Conservation (phyloP, 2,888 invertebrate genomes). For the Drosophila subsilvestris region DNA sequence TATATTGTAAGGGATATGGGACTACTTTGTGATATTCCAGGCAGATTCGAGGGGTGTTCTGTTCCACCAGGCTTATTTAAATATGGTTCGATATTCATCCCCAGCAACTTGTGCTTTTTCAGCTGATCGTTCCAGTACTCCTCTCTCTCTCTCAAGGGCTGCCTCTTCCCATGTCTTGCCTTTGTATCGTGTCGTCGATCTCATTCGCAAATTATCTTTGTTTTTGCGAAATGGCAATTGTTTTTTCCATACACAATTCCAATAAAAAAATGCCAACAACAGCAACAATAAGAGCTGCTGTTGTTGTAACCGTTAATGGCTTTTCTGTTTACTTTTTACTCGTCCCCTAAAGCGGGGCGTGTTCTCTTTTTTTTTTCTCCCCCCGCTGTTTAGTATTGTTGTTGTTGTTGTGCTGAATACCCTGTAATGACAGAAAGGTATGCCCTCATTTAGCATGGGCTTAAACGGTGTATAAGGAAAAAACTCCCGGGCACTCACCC, state of each 20-base stretch:
- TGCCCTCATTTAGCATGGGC: not conserved
- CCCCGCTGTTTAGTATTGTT: constrained; percentile 12
- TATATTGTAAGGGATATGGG: not conserved
- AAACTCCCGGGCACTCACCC: too few species aligned
- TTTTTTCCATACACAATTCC: constrained; percentile 58
- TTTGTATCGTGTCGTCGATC: constrained; percentile 68
- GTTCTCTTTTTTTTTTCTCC: constrained; percentile 56
- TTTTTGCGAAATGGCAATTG: constrained; percentile 78
- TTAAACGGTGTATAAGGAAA: not conserved
- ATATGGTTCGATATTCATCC: not conserved
- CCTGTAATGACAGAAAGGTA: not conserved
- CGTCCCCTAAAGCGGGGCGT: constrained; percentile 62
- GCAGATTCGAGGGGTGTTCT: not conserved
- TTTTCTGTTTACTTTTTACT: constrained; percentile 65
- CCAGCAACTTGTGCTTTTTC: not conserved
- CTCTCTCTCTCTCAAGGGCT: constrained; percentile 3
- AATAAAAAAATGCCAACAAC: constrained; percentile 33
- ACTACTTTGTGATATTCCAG: not conserved
- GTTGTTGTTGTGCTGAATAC: constrained; percentile 26
- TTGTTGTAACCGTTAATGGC: constrained; percentile 63
- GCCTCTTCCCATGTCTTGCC: constrained; percentile 41
- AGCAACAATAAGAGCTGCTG: constrained; percentile 35
- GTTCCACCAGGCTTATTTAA: not conserved
- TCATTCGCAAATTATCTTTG: constrained; percentile 75
- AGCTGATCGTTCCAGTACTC: not conserved